Evolutionary conservation across 2,113 vertebrate species (phyloP).

Genomic region (Rhinichthys klamathensis): DNA sequence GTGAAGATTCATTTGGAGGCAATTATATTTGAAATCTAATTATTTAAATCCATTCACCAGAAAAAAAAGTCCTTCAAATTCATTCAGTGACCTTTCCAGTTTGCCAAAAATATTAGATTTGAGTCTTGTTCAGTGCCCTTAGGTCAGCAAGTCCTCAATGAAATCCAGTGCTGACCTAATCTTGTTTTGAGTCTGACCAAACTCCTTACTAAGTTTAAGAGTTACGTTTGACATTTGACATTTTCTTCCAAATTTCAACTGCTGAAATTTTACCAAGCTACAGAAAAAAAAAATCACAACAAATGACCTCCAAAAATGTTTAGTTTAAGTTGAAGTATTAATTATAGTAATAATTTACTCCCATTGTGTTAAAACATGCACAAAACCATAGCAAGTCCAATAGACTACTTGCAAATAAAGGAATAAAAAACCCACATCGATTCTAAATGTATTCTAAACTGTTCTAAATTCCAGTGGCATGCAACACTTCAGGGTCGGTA

Average conservation of each 20-base stretch:
- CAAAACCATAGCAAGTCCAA: background rate
- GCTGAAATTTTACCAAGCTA: background rate
- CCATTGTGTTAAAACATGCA: background rate
- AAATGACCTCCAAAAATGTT: background rate
- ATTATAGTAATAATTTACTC: background rate
- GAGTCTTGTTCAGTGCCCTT: background rate
- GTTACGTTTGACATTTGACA: background rate
- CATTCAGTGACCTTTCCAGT: background rate
- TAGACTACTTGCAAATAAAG: background rate
- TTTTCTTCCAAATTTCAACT: background rate
- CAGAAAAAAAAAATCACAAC: background rate
- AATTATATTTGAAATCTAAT: conserved; percentile 3
- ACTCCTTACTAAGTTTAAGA: background rate
- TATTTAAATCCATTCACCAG: background rate
- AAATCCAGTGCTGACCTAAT: background rate
- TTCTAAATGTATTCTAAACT: conserved; percentile 1
- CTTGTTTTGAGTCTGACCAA: conserved; percentile 1
- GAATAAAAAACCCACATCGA: background rate
- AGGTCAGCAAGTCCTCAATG: background rate
- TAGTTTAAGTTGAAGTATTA: background rate
- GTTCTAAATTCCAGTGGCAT: background rate
- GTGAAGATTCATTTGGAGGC: background rate
- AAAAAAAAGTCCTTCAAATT: background rate
- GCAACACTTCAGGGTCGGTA: background rate
- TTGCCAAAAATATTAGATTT: background rate